Percentiles rank a stretch among this genome's conserved stretches.
Conservation (phyloP, 2,113 vertebrate species). For the Chascanopsetta lugubris region DNA sequence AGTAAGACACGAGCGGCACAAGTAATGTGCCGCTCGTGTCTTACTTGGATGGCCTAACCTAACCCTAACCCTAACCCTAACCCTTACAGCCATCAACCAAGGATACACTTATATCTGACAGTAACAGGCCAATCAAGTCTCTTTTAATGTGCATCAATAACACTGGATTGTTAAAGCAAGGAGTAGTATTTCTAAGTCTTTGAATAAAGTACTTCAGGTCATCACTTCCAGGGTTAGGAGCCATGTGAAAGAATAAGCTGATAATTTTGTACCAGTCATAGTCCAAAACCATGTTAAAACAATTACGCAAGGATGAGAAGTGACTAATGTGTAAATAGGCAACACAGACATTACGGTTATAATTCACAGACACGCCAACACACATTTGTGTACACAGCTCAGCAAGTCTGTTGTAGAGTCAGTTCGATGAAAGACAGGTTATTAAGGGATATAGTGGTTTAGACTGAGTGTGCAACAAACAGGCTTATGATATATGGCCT, state of each 20-base stretch:
- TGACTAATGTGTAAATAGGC: too few species aligned
- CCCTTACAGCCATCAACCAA: too few species aligned
- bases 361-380: too few species aligned
- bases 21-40: neutral
- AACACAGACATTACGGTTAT: too few species aligned
- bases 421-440: constrained; percentile 6
- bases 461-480: constrained; percentile 45
- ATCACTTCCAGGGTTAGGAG: too few species aligned
- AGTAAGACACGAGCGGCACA: constrained; percentile 3
- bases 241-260: too few species aligned
- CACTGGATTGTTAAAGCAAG: neutral
- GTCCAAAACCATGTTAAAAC: too few species aligned
- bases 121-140: constrained; percentile 11
- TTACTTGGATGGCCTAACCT: too few species aligned
- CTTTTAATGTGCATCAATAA: constrained; percentile 12
- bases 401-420: constrained; percentile 12
- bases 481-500: constrained; percentile 25
- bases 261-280: too few species aligned
- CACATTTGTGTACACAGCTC: neutral
- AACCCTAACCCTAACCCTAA: too few species aligned
- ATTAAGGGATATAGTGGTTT: constrained; percentile 54
- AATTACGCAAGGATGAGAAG: too few species aligned
- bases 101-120: constrained; percentile 7
- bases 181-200: neutral
- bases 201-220: too few species aligned